Evolutionary conservation across 2,888 invertebrate genomes (phyloP).

Genomic region (Zeuzera pyrina): DNA sequence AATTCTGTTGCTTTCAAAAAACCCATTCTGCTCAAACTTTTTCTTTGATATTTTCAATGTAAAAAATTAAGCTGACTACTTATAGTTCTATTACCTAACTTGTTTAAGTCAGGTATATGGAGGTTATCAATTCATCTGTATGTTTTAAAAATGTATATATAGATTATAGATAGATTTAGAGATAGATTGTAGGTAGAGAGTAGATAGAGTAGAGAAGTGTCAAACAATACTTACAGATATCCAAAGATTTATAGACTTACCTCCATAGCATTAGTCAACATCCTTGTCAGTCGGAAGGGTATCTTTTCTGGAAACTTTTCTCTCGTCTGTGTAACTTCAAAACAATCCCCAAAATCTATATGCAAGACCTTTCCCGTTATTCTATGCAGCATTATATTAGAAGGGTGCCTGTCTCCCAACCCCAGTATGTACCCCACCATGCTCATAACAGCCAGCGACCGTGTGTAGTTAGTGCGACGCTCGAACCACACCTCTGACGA

Average conservation of each 20-base stretch:
- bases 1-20: too few relatives aligned
- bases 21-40: too few relatives aligned
- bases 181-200: too few relatives aligned
- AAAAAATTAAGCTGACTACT: too few relatives aligned
- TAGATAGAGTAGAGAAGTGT: too few relatives aligned
- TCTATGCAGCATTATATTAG: constrained; percentile 97
- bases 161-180: too few relatives aligned
- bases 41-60: too few relatives aligned
- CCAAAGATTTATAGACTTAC: constrained; percentile 19
- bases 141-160: too few relatives aligned
- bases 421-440: constrained; percentile 99
- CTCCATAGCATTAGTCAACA: constrained; percentile 99
- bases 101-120: too few relatives aligned
- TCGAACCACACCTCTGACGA: constrained; percentile 99
- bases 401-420: constrained; percentile 98
- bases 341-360: constrained; percentile 99
- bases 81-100: too few relatives aligned
- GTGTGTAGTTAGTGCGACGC: constrained; percentile 95
- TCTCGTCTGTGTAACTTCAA: constrained; percentile 98
- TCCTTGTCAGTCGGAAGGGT: constrained; percentile 95
- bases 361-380: constrained; percentile 98
- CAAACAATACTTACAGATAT: too few relatives aligned
- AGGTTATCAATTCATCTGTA: too few relatives aligned
- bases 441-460: constrained; percentile 98
- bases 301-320: constrained; percentile 99